phyloP scores from a whole-genome alignment of 2,797 vertebrate species.

The Glyptemys insculpta region DNA sequence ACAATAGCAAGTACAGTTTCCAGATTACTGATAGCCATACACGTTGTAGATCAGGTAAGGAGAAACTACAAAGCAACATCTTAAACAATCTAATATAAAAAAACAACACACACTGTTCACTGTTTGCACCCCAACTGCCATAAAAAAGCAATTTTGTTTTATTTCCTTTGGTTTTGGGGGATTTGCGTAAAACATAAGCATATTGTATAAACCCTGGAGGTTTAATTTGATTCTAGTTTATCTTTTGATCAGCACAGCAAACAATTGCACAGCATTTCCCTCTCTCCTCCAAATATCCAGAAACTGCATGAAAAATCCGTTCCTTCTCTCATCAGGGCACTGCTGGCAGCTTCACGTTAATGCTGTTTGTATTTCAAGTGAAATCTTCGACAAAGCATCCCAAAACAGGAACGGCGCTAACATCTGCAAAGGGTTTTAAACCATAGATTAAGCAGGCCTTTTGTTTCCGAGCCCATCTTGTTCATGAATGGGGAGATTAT shows the following conservation, averaged over 20 bases:
- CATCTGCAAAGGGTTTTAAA: neutral
- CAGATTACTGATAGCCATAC: neutral
- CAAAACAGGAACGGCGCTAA: neutral
- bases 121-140: conserved; percentile 45
- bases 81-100: neutral
- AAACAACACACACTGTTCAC: conserved; percentile 11
- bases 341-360: neutral
- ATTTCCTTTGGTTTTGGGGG: conserved; percentile 52
- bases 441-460: neutral
- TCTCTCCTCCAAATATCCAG: conserved; percentile 20
- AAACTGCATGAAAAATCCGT: conserved; percentile 22
- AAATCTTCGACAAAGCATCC: conserved; percentile 15
- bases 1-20: neutral
- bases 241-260: conserved; percentile 75
- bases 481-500: neutral
- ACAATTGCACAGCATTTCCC: conserved; percentile 44
- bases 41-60: neutral
- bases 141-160: conserved; percentile 33
- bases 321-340: conserved; percentile 2
- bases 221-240: conserved; percentile 67
- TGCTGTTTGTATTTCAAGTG: neutral
- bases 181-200: conserved; percentile 70
- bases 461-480: neutral
- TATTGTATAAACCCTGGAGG: conserved; percentile 58
- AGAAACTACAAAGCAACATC: conserved; percentile 1